These are phyloP conservation scores for Sarcophilus harrisii DNA, from an alignment of 2,797 vertebrate species.

Conservation along the genomic window DNA sequence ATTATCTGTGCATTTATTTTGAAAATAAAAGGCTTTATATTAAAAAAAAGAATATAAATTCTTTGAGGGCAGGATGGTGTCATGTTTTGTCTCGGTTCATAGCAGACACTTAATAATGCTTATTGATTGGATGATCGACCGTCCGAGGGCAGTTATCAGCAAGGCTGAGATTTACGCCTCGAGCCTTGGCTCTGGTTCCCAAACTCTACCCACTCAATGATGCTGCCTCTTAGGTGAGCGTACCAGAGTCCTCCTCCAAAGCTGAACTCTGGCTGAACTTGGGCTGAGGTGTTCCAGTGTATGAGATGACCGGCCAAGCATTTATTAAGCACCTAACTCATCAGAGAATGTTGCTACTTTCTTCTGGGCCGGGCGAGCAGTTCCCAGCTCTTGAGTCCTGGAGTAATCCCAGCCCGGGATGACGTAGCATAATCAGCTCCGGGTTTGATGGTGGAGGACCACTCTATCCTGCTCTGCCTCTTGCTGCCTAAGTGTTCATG, in stretches of 20 bases:
- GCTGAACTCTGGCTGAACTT: slow-evolving; percentile 6
- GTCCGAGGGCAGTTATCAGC: background rate
- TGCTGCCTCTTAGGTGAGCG: slow-evolving; percentile 31
- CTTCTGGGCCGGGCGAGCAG: background rate
- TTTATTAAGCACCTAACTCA: background rate
- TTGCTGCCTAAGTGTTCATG: background rate
- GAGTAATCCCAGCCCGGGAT: background rate
- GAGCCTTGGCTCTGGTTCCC: background rate
- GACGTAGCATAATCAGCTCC: background rate
- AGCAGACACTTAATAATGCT: background rate
- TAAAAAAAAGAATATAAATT: background rate
- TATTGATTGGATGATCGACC: background rate
- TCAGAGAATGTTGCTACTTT: slow-evolving; percentile 39
- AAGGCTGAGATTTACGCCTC: background rate
- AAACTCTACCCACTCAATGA: background rate
- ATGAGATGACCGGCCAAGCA: slow-evolving; percentile 9
- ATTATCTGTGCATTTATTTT: no score
- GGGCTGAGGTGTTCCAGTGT: slow-evolving; percentile 48
- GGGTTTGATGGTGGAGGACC: background rate
- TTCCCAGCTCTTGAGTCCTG: background rate
- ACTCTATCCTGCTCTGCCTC: background rate
- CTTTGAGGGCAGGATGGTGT: background rate
- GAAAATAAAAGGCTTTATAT: no score
- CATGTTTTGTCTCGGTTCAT: background rate
- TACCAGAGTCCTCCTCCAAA: background rate